Conservation (phyloP, 2,113 vertebrate species). For the Salvelinus namaycush region DNA sequence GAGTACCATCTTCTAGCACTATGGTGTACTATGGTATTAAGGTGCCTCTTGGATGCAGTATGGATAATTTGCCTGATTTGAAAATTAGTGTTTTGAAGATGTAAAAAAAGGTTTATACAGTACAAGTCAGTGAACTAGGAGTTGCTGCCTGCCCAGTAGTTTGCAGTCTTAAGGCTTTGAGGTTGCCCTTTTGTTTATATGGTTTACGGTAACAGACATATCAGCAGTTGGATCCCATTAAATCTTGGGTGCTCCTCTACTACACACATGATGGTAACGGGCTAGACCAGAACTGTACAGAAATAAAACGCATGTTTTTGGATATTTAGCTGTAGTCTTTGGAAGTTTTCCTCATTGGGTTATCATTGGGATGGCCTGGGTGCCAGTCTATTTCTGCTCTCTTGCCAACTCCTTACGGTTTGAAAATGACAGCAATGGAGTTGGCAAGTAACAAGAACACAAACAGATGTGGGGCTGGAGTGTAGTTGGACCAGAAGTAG, state of each 20-base stretch:
- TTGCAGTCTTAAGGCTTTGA: not conserved
- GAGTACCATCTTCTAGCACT: too few relatives aligned
- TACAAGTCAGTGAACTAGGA: not conserved
- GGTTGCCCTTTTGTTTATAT: not conserved
- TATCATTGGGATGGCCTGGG: constrained; percentile 3
- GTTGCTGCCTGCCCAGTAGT: not conserved
- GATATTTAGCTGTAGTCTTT: constrained; percentile 41
- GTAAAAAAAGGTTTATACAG: not conserved
- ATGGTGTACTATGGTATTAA: not conserved
- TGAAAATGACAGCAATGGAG: too few relatives aligned
- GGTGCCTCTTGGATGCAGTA: constrained; percentile 27
- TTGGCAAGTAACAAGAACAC: too few relatives aligned
- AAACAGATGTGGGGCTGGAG: too few relatives aligned
- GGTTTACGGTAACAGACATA: not conserved
- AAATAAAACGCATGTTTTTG: constrained; percentile 50
- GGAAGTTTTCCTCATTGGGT: constrained; percentile 20
- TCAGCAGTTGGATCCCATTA: not conserved
- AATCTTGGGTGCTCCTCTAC: not conserved
- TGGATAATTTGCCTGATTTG: constrained; percentile 14
- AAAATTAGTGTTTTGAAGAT: not conserved
- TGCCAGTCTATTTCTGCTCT: too few relatives aligned
- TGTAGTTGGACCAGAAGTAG: too few relatives aligned
- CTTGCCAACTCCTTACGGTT: too few relatives aligned
- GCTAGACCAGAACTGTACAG: constrained; percentile 14
- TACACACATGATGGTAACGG: not conserved